A percentile compares a stretch with the other conserved stretches of the same genome.
Evolutionary conservation across 2,113 vertebrate species (phyloP).

Genomic region (Glaucomys volans): DNA sequence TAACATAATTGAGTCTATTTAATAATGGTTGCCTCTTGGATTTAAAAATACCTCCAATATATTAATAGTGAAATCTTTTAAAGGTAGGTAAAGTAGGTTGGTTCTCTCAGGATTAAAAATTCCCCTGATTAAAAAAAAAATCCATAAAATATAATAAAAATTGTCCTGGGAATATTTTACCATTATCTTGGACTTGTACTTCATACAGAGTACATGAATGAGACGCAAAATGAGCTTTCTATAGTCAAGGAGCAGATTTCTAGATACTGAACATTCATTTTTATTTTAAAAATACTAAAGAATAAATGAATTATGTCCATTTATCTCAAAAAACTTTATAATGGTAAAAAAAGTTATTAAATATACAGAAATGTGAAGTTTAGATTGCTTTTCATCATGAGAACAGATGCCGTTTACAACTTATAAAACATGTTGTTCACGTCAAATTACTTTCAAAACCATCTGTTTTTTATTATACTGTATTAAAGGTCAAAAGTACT

Average conservation of each 20-base stretch:
- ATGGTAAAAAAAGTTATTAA: conserved; percentile 13
- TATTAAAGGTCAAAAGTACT: background rate
- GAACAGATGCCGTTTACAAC: conserved; percentile 45
- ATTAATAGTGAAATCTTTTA: conserved; percentile 15
- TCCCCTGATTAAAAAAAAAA: background rate
- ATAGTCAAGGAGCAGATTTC: background rate
- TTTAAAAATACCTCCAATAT: background rate
- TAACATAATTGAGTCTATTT: background rate
- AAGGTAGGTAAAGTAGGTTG: background rate
- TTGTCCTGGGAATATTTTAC: background rate
- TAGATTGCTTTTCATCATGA: conserved; percentile 48
- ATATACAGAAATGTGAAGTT: conserved; percentile 14
- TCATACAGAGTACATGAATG: background rate
- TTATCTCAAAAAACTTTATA: conserved; percentile 46
- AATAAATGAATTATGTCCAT: background rate
- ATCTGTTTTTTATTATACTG: background rate
- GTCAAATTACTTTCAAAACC: background rate
- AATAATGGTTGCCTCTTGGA: background rate
- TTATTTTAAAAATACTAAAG: conserved; percentile 1
- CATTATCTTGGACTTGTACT: background rate
- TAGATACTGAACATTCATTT: background rate
- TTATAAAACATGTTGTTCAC: background rate
- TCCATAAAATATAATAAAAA: background rate
- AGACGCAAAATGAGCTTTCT: background rate
- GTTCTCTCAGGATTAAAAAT: conserved; percentile 1